Evolutionary conservation across 1,140 invertebrate genomes (phyloP).

Genomic region (Temnothorax longispinosus): DNA sequence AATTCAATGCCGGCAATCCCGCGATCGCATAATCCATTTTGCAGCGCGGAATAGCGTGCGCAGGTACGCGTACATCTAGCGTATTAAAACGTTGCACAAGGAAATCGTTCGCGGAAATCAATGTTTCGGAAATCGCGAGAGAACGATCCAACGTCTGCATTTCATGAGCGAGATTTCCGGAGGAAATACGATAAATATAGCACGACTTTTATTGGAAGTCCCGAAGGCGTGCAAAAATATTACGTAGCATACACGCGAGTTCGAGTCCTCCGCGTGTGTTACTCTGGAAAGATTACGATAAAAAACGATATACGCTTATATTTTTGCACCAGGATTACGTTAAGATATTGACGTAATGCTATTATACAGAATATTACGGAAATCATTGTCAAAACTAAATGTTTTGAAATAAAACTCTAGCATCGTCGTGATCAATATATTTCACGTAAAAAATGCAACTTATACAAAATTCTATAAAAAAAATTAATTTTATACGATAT

Average conservation of each 20-base stretch:
- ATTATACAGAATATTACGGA: not conserved
- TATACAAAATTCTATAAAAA: not conserved
- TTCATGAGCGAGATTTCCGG: slow-evolving; percentile 12
- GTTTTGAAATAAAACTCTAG: not conserved
- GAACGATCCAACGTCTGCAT: slow-evolving; percentile 14
- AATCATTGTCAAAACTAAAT: not conserved
- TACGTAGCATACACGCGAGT: not conserved
- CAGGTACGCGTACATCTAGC: not conserved
- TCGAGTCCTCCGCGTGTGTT: not conserved
- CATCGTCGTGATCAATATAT: not conserved
- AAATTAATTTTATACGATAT: not conserved
- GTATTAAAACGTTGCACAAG: not conserved
- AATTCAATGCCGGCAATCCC: slow-evolving; percentile 1
- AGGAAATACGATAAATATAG: slow-evolving; percentile 25
- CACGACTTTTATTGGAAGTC: slow-evolving; percentile 11
- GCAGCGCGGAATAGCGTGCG: not conserved
- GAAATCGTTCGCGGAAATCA: slow-evolving; percentile 5
- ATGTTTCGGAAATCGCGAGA: not conserved
- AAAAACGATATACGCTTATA: not conserved
- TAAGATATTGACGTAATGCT: not conserved
- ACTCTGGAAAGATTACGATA: not conserved
- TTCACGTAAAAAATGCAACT: not conserved
- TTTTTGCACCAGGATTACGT: not conserved
- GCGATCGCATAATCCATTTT: slow-evolving; percentile 31
- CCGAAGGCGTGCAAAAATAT: not conserved